These are phyloP conservation scores for Lacanobia oleracea DNA, from an alignment of 2,888 invertebrate species.

Conservation along the genomic window DNA sequence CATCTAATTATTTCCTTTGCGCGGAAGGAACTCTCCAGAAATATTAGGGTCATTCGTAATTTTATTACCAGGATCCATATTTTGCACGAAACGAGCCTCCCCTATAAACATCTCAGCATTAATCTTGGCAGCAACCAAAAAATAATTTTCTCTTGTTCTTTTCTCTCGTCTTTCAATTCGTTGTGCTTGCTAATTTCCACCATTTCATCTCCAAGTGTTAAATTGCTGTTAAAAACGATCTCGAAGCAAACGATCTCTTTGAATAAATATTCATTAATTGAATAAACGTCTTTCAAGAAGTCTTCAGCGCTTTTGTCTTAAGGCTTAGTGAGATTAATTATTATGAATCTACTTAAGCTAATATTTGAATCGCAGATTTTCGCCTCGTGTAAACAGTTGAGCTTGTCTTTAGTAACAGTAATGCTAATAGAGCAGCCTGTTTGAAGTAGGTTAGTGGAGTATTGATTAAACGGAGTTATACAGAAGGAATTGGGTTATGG, in stretches of 20 bases:
- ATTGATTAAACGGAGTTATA: slow-evolving; percentile 36
- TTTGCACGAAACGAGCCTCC: slow-evolving; percentile 14
- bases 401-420: slow-evolving; percentile 29
- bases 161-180: slow-evolving; percentile 16
- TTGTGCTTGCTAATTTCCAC: slow-evolving; percentile 40
- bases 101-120: slow-evolving; percentile 38
- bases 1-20: slow-evolving; percentile 25
- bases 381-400: slow-evolving; percentile 34
- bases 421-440: slow-evolving; percentile 25
- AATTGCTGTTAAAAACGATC: slow-evolving; percentile 40
- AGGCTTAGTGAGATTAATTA: slow-evolving; percentile 54
- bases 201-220: slow-evolving; percentile 40
- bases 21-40: slow-evolving; percentile 12
- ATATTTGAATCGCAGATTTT: slow-evolving; percentile 62
- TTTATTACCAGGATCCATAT: slow-evolving; percentile 48
- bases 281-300: slow-evolving; percentile 43
- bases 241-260: slow-evolving; percentile 35
- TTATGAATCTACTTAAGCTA: slow-evolving; percentile 41
- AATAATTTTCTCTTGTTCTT: slow-evolving; percentile 34
- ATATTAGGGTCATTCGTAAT: slow-evolving; percentile 49
- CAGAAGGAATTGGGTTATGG: slow-evolving; percentile 29
- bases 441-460: slow-evolving; percentile 40
- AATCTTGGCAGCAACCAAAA: slow-evolving; percentile 34
- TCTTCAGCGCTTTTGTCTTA: slow-evolving; percentile 40
- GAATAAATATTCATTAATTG: slow-evolving; percentile 61